Percentiles rank a stretch among this genome's conserved stretches.
Conservation (phyloP, 1,140 invertebrate genomes). For the Chionoecetes opilio region DNA sequence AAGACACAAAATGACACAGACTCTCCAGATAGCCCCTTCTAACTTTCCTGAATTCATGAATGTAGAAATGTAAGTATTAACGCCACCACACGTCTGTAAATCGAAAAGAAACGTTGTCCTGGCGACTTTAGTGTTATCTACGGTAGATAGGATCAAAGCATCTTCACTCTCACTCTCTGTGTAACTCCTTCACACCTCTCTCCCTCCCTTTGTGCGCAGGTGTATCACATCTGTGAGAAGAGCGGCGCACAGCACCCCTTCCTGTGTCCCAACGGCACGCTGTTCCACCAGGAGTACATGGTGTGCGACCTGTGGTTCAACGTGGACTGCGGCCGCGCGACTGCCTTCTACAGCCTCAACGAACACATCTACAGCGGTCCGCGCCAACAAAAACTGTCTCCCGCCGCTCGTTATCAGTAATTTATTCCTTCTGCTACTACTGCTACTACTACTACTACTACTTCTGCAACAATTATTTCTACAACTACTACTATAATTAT, state of each 20-base stretch:
- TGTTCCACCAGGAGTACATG: slow-evolving; percentile 94
- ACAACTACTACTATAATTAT: slow-evolving; percentile 6
- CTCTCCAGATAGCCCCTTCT: no score
- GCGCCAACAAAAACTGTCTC: neutral
- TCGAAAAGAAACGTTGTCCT: no score
- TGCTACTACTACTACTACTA: neutral
- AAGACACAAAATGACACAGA: no score
- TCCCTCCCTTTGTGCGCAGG: slow-evolving; percentile 84
- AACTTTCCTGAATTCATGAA: no score
- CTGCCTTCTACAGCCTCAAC: slow-evolving; percentile 85
- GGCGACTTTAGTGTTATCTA: no score
- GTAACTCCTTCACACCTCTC: slow-evolving; percentile 92
- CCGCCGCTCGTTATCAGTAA: no score
- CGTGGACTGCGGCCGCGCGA: slow-evolving; percentile 87
- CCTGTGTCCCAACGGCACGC: slow-evolving; percentile 93
- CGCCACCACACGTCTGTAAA: no score
- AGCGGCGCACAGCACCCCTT: slow-evolving; percentile 88
- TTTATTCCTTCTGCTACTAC: no score
- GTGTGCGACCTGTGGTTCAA: slow-evolving; percentile 97
- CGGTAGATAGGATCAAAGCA: no score
- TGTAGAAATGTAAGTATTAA: no score
- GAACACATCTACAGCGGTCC: slow-evolving; percentile 51
- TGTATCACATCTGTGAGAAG: slow-evolving; percentile 94
- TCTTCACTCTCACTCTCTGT: slow-evolving; percentile 91
- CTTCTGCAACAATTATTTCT: neutral